A percentile compares a stretch with the other conserved stretches of the same genome.
phyloP scores from a whole-genome alignment of 2,797 vertebrate genomes.

The Kryptopterus vitreolus region DNA sequence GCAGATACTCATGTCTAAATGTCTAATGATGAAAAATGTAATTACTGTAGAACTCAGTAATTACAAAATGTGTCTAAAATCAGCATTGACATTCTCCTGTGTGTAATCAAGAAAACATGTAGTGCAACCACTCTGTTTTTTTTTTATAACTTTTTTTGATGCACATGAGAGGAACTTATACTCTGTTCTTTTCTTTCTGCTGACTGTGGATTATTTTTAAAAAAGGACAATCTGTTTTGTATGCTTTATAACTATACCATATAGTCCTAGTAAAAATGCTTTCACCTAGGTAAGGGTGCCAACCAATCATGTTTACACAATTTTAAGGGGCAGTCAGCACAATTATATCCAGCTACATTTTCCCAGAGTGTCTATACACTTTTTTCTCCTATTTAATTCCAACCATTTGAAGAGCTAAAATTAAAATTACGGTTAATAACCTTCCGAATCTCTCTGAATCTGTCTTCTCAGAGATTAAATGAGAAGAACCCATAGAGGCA shows the following conservation, averaged over 20 bases:
- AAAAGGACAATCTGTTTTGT: too few relatives aligned
- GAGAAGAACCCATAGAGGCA: conserved; percentile 47
- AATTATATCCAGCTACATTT: not conserved
- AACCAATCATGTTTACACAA: too few relatives aligned
- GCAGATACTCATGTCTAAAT: too few relatives aligned
- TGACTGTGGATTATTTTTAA: too few relatives aligned
- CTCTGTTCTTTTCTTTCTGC: too few relatives aligned
- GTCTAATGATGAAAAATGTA: too few relatives aligned
- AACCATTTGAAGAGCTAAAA: not conserved
- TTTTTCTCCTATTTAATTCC: not conserved
- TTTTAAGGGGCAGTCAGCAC: too few relatives aligned
- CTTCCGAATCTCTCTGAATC: not conserved
- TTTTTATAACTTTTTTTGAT: not conserved
- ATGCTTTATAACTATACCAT: too few relatives aligned
- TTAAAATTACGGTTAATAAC: conserved; percentile 52
- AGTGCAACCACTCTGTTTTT: not conserved
- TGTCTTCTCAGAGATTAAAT: conserved; percentile 43
- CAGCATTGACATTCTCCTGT: not conserved
- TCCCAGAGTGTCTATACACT: not conserved
- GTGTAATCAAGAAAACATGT: not conserved
- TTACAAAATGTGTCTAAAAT: not conserved
- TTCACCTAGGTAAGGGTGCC: too few relatives aligned
- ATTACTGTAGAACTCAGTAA: too few relatives aligned
- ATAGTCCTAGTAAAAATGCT: too few relatives aligned
- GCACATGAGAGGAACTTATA: too few relatives aligned